Conservation (phyloP, 2,888 invertebrate genomes). For the Oxyteleia sp. region DNA sequence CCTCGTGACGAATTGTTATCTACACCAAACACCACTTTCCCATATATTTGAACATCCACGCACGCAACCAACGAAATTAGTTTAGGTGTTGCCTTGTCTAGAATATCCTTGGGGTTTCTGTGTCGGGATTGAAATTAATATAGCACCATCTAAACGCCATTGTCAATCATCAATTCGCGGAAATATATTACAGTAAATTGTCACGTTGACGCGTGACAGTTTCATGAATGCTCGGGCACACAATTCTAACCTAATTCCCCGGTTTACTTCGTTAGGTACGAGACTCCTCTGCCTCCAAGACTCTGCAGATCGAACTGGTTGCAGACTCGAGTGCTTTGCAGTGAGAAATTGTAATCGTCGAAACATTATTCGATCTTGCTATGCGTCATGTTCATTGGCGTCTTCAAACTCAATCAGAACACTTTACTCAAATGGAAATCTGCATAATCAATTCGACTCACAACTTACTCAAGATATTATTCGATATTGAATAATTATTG, state of each 20-base stretch:
- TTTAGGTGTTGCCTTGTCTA: constrained; percentile 25
- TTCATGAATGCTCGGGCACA: constrained; percentile 43
- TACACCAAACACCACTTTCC: constrained; percentile 9
- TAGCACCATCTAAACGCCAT: constrained; percentile 31
- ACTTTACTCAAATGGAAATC: constrained; percentile 46
- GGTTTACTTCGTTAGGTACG: constrained; percentile 43
- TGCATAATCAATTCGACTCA: constrained; percentile 41
- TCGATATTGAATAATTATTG: constrained; percentile 47
- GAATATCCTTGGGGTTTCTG: constrained; percentile 30
- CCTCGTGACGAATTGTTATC: constrained; percentile 30
- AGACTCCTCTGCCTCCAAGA: constrained; percentile 36
- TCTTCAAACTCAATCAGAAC: constrained; percentile 61
- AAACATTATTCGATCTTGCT: constrained; percentile 54
- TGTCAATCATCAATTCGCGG: constrained; percentile 44
- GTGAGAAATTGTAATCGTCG: constrained; percentile 60
- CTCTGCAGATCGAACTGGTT: constrained; percentile 39
- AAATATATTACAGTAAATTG: constrained; percentile 43
- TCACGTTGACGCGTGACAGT: constrained; percentile 12
- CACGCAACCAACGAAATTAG: constrained; percentile 39
- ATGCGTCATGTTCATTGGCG: constrained; percentile 51
- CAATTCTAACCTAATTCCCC: constrained; percentile 60
- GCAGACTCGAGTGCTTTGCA: constrained; percentile 42
- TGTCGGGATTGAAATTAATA: constrained; percentile 44
- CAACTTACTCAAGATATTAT: constrained; percentile 35
- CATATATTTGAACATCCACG: constrained; percentile 8